Evolutionary conservation across 2,888 invertebrate genomes (phyloP).

Genomic region (Lycia hirtaria): DNA sequence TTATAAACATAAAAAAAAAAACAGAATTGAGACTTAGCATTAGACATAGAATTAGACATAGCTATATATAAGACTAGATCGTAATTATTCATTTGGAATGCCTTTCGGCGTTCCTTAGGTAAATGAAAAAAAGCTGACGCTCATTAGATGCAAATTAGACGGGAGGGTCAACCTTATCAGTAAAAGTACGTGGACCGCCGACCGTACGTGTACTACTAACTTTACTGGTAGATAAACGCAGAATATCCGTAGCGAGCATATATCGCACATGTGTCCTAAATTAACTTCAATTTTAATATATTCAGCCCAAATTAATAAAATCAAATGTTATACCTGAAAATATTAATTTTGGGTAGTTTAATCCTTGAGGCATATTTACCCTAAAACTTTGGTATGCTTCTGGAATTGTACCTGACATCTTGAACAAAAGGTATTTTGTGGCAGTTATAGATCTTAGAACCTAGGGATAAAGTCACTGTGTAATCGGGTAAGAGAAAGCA

Average conservation of each 20-base stretch:
- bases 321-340: slow-evolving; percentile 21
- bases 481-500: no score
- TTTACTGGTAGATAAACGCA: no score
- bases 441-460: no score
- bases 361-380: slow-evolving; percentile 27
- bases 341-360: slow-evolving; percentile 29
- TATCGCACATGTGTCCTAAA: not conserved
- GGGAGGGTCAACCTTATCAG: not conserved
- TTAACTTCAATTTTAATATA: slow-evolving; percentile 19
- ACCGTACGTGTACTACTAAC: no score
- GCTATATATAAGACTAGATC: no score
- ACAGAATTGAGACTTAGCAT: no score
- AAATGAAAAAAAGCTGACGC: no score
- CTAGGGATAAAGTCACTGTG: no score
- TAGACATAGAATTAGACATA: no score
- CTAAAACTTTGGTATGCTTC: slow-evolving; percentile 21
- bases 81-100: no score
- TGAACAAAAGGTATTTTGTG: slow-evolving; percentile 6
- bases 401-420: slow-evolving; percentile 14
- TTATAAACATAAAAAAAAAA: not conserved
- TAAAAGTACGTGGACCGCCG: not conserved
- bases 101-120: no score
- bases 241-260: slow-evolving; percentile 2
- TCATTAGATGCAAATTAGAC: not conserved
- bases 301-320: slow-evolving; percentile 27